Evolutionary conservation across 37 sponge, comb jelly and placozoan genomes (phyloP).

Genomic region (Spongilla lacustris): DNA sequence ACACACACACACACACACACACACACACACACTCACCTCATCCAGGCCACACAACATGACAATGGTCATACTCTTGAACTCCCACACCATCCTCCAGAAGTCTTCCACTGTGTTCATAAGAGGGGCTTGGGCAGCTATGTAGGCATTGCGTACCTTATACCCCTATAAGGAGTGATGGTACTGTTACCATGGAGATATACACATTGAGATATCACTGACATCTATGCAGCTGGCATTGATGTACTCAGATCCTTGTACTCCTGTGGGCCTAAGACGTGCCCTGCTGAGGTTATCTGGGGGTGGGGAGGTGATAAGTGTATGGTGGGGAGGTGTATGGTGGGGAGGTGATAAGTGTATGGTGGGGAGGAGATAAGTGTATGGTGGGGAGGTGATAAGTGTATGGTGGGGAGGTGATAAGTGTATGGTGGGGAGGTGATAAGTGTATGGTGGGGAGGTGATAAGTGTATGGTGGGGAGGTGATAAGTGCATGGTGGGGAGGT

Average conservation of each 20-base stretch:
- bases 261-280: constrained; percentile 16
- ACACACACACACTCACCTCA: not conserved
- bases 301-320: not conserved
- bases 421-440: not conserved
- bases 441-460: not conserved
- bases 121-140: constrained; percentile 69
- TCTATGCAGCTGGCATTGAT: constrained; percentile 83
- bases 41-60: constrained; percentile 63
- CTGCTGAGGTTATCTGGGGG: constrained; percentile 32
- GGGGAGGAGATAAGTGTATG: not conserved
- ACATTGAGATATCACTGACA: constrained; percentile 33
- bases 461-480: not conserved
- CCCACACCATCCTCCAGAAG: constrained; percentile 82
- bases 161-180: constrained; percentile 42
- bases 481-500: not conserved
- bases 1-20: constrained; percentile 25
- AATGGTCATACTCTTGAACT: constrained; percentile 48
- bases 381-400: not conserved
- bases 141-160: constrained; percentile 69
- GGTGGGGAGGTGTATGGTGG: not conserved
- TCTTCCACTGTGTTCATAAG: constrained; percentile 46
- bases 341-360: not conserved
- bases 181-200: not conserved
- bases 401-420: not conserved
- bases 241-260: constrained; percentile 49